Conservation (phyloP, 1,140 invertebrate genomes). For the Carcinoscorpius rotundicauda region DNA sequence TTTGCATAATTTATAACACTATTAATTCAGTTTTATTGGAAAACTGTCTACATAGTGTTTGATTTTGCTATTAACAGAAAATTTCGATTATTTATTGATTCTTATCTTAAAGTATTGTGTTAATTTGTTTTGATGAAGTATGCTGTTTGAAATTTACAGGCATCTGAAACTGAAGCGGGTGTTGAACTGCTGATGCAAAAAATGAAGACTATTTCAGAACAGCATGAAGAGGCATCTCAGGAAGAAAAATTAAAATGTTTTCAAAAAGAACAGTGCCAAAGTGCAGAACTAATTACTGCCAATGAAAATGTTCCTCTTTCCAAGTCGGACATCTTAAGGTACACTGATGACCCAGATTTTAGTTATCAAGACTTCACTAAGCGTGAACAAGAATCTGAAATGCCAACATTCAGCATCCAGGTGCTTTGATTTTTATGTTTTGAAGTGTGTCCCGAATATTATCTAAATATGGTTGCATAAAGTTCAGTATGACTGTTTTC, state of each 20-base stretch:
- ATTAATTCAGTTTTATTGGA: too few species aligned
- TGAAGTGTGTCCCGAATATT: too few species aligned
- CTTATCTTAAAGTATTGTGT: too few species aligned
- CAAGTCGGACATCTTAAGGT: constrained; percentile 51
- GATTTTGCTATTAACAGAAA: too few species aligned
- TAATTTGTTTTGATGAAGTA: too few species aligned
- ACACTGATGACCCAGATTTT: constrained; percentile 62
- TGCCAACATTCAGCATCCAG: constrained; percentile 63
- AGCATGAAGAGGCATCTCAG: constrained; percentile 48
- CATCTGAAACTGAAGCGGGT: constrained; percentile 41
- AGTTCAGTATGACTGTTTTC: too few species aligned
- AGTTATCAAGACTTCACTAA: constrained; percentile 71
- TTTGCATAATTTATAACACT: too few species aligned
- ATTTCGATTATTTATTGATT: too few species aligned
- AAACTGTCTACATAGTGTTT: too few species aligned
- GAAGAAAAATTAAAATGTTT: constrained; percentile 63
- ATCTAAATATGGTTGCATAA: too few species aligned
- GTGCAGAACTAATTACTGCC: constrained; percentile 42
- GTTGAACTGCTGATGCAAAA: constrained; percentile 63
- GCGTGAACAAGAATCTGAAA: constrained; percentile 48
- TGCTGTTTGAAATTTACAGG: neutral
- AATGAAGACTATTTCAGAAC: constrained; percentile 62
- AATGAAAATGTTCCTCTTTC: too few species aligned
- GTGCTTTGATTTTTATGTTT: constrained; percentile 21
- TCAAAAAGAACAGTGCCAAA: constrained; percentile 59